These are phyloP conservation scores for Callimorpha dominula DNA, from an alignment of 2,888 invertebrate species.

Conservation along the genomic window DNA sequence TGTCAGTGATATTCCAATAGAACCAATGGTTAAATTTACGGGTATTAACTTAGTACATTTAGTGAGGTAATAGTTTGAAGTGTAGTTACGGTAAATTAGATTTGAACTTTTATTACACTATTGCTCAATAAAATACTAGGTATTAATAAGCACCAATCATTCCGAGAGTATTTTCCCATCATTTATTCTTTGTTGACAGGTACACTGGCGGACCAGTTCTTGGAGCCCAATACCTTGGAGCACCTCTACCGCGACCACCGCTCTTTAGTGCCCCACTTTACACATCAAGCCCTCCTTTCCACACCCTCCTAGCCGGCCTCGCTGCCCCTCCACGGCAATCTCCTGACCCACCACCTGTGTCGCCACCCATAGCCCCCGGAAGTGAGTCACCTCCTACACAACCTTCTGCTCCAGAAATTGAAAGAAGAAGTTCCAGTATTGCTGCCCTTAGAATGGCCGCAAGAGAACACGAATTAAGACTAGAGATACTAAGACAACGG, in stretches of 20 bases:
- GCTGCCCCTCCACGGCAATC: slow-evolving; percentile 83
- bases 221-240: slow-evolving; percentile 84
- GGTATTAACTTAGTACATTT: neutral
- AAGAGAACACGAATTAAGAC: slow-evolving; percentile 94
- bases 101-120: too few relatives aligned
- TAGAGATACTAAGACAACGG: slow-evolving; percentile 93
- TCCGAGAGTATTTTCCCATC: neutral
- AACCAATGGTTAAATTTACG: neutral
- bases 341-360: slow-evolving; percentile 80
- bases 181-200: slow-evolving; percentile 57
- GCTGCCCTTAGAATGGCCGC: slow-evolving; percentile 95
- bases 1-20: neutral
- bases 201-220: slow-evolving; percentile 76
- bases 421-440: slow-evolving; percentile 94
- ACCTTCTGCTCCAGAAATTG: slow-evolving; percentile 89
- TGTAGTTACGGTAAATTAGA: too few relatives aligned
- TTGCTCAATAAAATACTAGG: too few relatives aligned
- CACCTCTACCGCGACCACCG: slow-evolving; percentile 78
- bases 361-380: slow-evolving; percentile 85
- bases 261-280: slow-evolving; percentile 89
- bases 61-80: too few relatives aligned
- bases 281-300: slow-evolving; percentile 85
- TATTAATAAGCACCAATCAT: too few relatives aligned
- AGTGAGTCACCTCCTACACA: slow-evolving; percentile 83
- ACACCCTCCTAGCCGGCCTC: slow-evolving; percentile 78